Evolutionary conservation across 2,888 invertebrate genomes (phyloP), one percentile per base, ranked within the genome.

Genomic region (Orthonevra nobilis): DNA sequence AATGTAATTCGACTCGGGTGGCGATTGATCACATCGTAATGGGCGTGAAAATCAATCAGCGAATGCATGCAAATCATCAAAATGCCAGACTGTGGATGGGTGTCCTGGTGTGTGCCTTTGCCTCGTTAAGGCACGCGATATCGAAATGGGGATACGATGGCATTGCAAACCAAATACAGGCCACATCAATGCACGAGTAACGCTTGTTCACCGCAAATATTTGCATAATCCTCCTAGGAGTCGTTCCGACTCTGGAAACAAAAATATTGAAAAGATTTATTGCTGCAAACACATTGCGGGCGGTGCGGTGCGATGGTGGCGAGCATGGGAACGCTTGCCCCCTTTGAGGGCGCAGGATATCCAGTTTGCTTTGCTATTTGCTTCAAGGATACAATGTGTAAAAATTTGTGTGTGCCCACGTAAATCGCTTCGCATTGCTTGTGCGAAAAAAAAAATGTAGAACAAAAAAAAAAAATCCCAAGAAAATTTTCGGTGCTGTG

Each of bases 161-260:
- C 23, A 44, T 32, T 23, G 17, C 23, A 48, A 60, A 42, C 23
- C 58, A 50, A 69, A 69, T 60, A 38, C 48, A 34, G 15, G 14
- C 56, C 44, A 52, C 58, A 77, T 60, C 70, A 69, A 56, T 69
- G 52, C 69, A 63, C 30, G 54, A 77, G 60, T 60, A 60, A 60
- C 50, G 64, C 70, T 72, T 72, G 70, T 64, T 77, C 64, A 54
- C 64, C 46, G 46, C 77, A 77, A 77, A 77, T 77, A 77, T 77
- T 72, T 77, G 77, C 77, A 72, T 77, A 77, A 60, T 46, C 70
- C 64, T 66, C 52, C 9, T 23, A 64, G 58, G 58, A 64, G 40
- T 66, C 32, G 63, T 48, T 20, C n/a, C n/a, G n/a, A n/a, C n/a
- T n/a, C n/a, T 50, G 34, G 26, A 42, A 40, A 69, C 20, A 42